Base-by-base conservation (phyloP, 2,888 invertebrate species). In the Zaprionus lineosus region DNA sequence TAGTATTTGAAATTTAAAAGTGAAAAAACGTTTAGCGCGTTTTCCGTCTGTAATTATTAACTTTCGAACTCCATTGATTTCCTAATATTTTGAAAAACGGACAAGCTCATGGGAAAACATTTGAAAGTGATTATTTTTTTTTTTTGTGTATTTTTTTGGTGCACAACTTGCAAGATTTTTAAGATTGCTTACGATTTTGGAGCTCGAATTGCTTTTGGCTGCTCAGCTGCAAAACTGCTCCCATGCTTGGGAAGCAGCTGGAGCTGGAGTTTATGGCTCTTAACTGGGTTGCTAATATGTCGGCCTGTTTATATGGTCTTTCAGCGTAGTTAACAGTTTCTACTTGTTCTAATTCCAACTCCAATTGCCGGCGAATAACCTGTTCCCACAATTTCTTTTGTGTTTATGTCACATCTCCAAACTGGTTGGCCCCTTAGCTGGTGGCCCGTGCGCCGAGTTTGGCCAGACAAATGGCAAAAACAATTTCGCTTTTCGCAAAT, bases 321-420 rank as follows among this genome's bases (percentile, higher is more conserved):
- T 59, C 56, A 41, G 50, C 33, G 73, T 67, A 71, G 61, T 66
- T 76, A 74, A 83, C 84, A 66, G 86, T 79, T 76, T 68, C 34
- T 36, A 64, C 50, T 70, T 84, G 81, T 82, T 82, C 86, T 81
- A 81, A 84, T 81, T 81, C 53, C 84, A 63, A 74, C 79, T n/a
- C n/a, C n/a, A 24, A 12, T 34, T 65, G 68, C 44, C 58, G 55
- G 36, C 43, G 74, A 40, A 56, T 82, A 79, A 79, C 78, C 83
- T 79, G 78, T 79, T 79, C 79, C 79, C 78, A 74, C 69, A 68
- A 64, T 77, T 82, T 68, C 74, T 63, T 71, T 61, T 74, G 61
- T 82, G 77, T 81, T 78, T 78, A 70, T 78, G 77, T 76, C 84
- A 76, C 78, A 82, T 46, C 70, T 77, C 46, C 37, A 76, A 77